phyloP scores from a whole-genome alignment of 2,888 invertebrate species.

The Alloscopus bannaensis region DNA sequence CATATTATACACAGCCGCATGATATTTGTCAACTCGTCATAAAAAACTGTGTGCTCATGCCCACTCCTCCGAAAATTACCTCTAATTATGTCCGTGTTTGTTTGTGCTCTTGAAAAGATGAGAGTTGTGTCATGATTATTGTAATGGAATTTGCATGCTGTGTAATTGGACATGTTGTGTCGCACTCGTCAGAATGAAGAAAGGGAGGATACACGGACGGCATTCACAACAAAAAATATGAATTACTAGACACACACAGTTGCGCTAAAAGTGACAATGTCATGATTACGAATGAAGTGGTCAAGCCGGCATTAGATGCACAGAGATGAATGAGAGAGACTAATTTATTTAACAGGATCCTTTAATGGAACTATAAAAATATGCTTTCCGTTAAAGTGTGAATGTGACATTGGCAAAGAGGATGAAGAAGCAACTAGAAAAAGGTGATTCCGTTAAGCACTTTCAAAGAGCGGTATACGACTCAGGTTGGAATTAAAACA shows the following conservation, averaged over 20 bases:
- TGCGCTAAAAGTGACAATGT: background rate
- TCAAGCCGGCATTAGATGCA: constrained; percentile 9
- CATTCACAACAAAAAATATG: background rate
- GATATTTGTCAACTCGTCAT: constrained; percentile 9
- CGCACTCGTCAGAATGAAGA: background rate
- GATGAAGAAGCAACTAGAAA: constrained; percentile 33
- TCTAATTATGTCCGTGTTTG: constrained; percentile 18
- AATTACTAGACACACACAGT: background rate
- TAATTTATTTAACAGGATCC: constrained; percentile 56
- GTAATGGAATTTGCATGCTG: constrained; percentile 46
- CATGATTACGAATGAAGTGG: constrained; percentile 3
- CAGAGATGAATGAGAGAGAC: constrained; percentile 29
- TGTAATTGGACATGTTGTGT: constrained; percentile 26
- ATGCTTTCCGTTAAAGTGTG: background rate
- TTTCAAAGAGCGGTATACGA: background rate
- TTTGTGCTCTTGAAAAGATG: constrained; percentile 10
- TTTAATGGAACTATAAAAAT: constrained; percentile 47
- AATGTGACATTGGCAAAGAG: background rate
- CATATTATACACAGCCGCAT: constrained; percentile 26
- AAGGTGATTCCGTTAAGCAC: constrained; percentile 41
- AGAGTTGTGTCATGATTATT: constrained; percentile 13
- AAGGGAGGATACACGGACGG: background rate
- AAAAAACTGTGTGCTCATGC: background rate
- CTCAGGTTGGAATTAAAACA: constrained; percentile 17
- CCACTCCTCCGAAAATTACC: background rate